Percentiles rank a stretch among this genome's conserved stretches.
These are phyloP conservation scores for Xestia c-nigrum DNA, from an alignment of 2,888 invertebrate species.

Conservation along the genomic window DNA sequence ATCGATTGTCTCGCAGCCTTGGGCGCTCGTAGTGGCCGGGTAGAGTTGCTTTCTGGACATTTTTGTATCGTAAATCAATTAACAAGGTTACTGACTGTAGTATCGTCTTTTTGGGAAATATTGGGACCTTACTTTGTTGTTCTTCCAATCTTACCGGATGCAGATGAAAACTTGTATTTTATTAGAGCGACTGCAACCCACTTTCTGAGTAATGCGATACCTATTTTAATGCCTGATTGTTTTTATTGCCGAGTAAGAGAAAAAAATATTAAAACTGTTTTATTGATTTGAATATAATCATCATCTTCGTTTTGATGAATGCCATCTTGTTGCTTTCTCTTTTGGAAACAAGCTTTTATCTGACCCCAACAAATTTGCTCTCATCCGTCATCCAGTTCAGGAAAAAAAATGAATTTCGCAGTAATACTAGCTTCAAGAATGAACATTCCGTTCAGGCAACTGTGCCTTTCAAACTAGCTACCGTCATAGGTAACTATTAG, in stretches of 20 bases:
- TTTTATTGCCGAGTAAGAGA: background rate
- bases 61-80: background rate
- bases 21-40: background rate
- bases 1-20: conserved; percentile 48
- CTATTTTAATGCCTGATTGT: background rate
- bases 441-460: background rate
- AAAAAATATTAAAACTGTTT: background rate
- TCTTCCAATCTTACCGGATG: background rate
- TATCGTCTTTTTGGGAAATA: background rate
- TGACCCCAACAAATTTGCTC: background rate
- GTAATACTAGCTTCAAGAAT: background rate
- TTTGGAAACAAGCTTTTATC: background rate
- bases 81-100: background rate
- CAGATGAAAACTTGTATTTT: background rate
- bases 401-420: background rate
- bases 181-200: background rate
- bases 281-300: background rate
- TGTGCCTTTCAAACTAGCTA: background rate
- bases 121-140: no score
- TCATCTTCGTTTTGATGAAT: background rate
- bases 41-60: background rate
- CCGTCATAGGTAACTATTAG: background rate
- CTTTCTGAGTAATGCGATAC: background rate
- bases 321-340: background rate
- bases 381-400: background rate